Evolutionary conservation across 2,888 invertebrate genomes (phyloP), one percentile per base, ranked within the genome.

Genomic region (Lasioglossum villosulum): DNA sequence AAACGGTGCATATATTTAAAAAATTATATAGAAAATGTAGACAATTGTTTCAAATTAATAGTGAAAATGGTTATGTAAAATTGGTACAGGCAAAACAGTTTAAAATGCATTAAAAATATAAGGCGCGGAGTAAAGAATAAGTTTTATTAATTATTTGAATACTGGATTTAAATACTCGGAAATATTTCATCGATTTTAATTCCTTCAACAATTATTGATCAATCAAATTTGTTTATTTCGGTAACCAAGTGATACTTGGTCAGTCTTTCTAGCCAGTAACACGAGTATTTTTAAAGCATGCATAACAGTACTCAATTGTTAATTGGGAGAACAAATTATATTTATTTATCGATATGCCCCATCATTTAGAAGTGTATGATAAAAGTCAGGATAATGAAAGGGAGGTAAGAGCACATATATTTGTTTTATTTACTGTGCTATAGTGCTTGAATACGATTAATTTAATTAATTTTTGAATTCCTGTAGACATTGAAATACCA

Each of bases 401-500:
- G 12, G 83, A 83, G 87, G 89, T 89, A 75, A 87, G 68, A 48
- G 2, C 56, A 66, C 42, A 14, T 42, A 42, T 14, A 45, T 39
- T 30, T 56, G n/a, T 77, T 66, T 37, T 19, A 19, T 1, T 10
- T 66, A 52, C 8, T 23, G 2, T 8, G 48, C 23, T 52, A 52
- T 52, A 23, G 23, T 23, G 48, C 23, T 52, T 52, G 0, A 16
- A 59, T 59, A 27, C 5, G 59, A 27, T 27, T 59, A 27, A 59
- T 27, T 14, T 27, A 12, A 16, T 45, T 16, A 6, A 66, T 66
- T 14, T 19, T 19, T 52, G 27, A 8, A 56, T 59, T 75, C 68
- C 87, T 88, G 66, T 84, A 96, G 96, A 78, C 86, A 42, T 88
- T 94, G 27, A 95, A 94, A 80, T 97, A 96, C 92, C 96, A 96